Evolutionary conservation across 2,888 invertebrate genomes (phyloP).

Genomic region (Pharmacophagus antenor): DNA sequence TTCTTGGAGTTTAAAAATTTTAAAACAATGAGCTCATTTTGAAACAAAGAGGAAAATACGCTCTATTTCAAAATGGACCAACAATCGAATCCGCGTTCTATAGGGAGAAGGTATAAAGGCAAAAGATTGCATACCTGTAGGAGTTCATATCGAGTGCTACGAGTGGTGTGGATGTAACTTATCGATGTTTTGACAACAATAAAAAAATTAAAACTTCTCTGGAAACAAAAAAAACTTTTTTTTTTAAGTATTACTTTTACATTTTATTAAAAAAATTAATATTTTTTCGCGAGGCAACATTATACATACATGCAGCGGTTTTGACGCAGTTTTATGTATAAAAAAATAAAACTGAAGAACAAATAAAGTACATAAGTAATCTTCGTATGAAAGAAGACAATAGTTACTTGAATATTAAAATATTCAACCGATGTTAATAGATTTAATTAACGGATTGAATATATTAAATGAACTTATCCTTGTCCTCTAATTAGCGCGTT

Average conservation of each 20-base stretch:
- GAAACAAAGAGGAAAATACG: slow-evolving; percentile 38
- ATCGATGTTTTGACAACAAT: slow-evolving; percentile 45
- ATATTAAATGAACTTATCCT: slow-evolving; percentile 27
- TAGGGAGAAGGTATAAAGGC: slow-evolving; percentile 61
- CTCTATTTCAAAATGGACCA: slow-evolving; percentile 51
- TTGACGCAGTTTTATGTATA: too few species aligned
- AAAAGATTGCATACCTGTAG: slow-evolving; percentile 71
- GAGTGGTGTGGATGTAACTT: slow-evolving; percentile 49
- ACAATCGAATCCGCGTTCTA: slow-evolving; percentile 55
- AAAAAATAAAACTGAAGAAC: too few species aligned
- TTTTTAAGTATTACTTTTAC: not conserved
- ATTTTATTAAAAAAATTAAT: not conserved
- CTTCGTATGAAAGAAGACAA: not conserved
- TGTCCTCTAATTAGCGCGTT: slow-evolving; percentile 25
- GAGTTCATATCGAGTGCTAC: slow-evolving; percentile 35
- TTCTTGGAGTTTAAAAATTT: not conserved
- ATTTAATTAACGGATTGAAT: slow-evolving; percentile 22
- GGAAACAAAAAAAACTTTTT: not conserved
- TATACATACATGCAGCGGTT: too few species aligned
- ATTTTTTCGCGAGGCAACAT: too few species aligned
- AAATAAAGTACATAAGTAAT: too few species aligned
- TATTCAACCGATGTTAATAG: slow-evolving; percentile 17
- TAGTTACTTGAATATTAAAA: not conserved
- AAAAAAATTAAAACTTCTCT: not conserved
- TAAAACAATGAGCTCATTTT: slow-evolving; percentile 20